Percentiles rank a stretch among this genome's conserved stretches.
phyloP scores from a whole-genome alignment of 2,113 vertebrate genomes.

The Spilogale gracilis region DNA sequence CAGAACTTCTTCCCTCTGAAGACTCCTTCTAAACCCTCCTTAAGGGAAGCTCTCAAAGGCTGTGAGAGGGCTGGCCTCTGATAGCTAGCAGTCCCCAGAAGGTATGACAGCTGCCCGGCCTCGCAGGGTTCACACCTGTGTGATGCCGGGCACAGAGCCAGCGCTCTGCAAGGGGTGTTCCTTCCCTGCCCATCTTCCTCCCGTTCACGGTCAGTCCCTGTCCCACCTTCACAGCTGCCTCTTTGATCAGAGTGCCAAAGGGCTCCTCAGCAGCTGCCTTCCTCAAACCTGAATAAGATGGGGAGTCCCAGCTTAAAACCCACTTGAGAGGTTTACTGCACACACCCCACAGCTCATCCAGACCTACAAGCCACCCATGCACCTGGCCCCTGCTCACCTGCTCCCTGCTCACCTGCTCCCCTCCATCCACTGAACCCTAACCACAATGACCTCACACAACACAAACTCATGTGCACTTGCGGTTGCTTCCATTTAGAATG shows the following conservation, averaged over 20 bases:
- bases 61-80: not conserved
- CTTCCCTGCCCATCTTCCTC: not conserved
- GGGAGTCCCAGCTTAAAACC: not conserved
- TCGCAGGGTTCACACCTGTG: not conserved
- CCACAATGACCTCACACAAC: not conserved
- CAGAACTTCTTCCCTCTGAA: not conserved
- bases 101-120: not conserved
- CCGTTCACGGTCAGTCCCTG: no score
- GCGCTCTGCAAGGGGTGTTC: not conserved
- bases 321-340: accelerated
- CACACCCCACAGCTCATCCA: not conserved
- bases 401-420: not conserved
- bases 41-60: not conserved
- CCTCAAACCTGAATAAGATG: not conserved
- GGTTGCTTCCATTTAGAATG: not conserved
- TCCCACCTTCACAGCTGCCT: not conserved
- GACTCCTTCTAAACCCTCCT: not conserved
- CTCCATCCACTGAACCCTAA: not conserved
- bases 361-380: not conserved
- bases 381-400: not conserved
- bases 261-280: not conserved
- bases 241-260: not conserved
- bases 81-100: not conserved
- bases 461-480: not conserved
- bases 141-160: not conserved